Base-by-base conservation (phyloP, 2,888 invertebrate species). In the Cerastoderma edule region DNA sequence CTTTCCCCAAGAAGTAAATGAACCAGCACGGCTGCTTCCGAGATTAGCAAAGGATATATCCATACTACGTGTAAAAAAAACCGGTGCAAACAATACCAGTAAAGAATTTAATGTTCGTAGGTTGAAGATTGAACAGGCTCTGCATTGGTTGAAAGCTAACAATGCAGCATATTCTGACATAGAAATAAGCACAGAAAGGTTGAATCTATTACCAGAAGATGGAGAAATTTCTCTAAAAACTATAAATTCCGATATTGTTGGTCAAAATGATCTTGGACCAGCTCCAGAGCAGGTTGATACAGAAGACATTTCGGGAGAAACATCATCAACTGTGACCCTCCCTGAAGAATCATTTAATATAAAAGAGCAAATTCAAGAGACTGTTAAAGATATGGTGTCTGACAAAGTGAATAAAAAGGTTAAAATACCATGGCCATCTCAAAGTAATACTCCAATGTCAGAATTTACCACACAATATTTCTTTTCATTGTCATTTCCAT, bases 1-100 rank as follows among this genome's bases (percentile, higher is more conserved):
- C 2, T 80, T 80, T 63, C 80, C 77, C 2, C 78, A 81, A 56
- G 73, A 72, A 13, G 44, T 81, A 10, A 73, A 78, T 71, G 75
- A 81, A 64, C 75, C 78, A 28, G 78, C 75, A 3, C 16, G 54
- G 35, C 66, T 75, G 13, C 50, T 69, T 16, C 72, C 63, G 63
- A 66, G 50, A 66, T 53, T 78, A 3, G 68, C 75, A 22, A 39
- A 67, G 33, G 75, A 75, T 63, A 76, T 75, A 39, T 66, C 65
- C 44, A 68, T 78, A 28, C 30, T 78, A 10, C 66, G 53, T 33
- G 74, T 70, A 10, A 39, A 74, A 63, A 76, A 57, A 63, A 48
- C 54, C n/a, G 73, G 79, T 2, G 68, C 54, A 64, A 74, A 68
- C 39, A 63, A 77, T 48, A 71, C 71, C 1, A 35, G 48, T 39